Conservation (phyloP, 1,140 invertebrate species). For the Bombus difficillimus region DNA sequence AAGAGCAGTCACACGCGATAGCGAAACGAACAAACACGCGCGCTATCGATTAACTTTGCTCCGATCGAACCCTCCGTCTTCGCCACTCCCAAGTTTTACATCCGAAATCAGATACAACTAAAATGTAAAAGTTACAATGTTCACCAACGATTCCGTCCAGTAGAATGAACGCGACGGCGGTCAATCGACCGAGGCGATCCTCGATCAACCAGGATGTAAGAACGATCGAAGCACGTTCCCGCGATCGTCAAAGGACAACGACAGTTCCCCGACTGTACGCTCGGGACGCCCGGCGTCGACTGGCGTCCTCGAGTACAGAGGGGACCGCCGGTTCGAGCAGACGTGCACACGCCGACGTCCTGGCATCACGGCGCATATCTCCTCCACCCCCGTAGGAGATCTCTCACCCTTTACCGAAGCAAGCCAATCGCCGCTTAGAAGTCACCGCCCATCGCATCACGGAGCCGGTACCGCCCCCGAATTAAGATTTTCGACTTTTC, state of each 20-base stretch:
- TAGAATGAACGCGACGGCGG: background rate
- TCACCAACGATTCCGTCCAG: too few species aligned
- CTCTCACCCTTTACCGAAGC: constrained; percentile 71
- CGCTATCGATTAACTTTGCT: background rate
- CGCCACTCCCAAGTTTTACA: background rate
- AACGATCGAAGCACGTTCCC: constrained; percentile 20
- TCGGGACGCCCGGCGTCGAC: constrained; percentile 80
- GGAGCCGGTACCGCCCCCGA: constrained; percentile 77
- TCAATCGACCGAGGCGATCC: background rate
- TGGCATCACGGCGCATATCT: constrained; percentile 73
- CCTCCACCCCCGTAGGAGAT: constrained; percentile 66
- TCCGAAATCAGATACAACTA: background rate
- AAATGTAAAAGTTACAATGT: too few species aligned
- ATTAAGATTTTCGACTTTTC: constrained; percentile 83
- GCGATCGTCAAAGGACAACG: constrained; percentile 35
- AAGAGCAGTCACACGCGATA: background rate
- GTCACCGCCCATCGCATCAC: constrained; percentile 72
- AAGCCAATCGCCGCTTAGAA: constrained; percentile 77
- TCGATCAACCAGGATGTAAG: background rate
- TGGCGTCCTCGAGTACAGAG: constrained; percentile 62
- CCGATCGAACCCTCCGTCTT: background rate
- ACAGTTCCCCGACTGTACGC: constrained; percentile 63
- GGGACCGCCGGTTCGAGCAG: constrained; percentile 44
- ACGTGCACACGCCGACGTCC: constrained; percentile 66
- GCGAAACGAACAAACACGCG: background rate